phyloP scores from a whole-genome alignment of 2,888 invertebrate species.

The Gandaritis pyraliata region DNA sequence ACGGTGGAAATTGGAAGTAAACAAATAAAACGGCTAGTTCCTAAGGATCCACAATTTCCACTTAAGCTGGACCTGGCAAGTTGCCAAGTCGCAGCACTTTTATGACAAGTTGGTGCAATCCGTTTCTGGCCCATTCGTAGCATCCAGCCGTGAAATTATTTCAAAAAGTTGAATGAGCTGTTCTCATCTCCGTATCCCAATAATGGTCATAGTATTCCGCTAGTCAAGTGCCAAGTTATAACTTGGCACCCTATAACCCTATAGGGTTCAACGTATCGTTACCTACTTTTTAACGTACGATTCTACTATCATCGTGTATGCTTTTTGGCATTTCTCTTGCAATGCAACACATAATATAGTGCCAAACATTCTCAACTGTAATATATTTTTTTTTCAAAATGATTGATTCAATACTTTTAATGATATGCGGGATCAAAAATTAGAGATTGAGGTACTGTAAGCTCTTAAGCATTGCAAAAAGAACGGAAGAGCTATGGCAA shows the following conservation, averaged over 20 bases:
- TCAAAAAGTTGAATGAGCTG: slow-evolving; percentile 43
- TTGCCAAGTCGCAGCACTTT: slow-evolving; percentile 63
- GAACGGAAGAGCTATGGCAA: too few relatives aligned
- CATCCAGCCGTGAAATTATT: slow-evolving; percentile 51
- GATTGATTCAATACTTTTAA: too few relatives aligned
- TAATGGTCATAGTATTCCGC: slow-evolving; percentile 3
- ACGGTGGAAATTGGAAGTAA: slow-evolving; percentile 19
- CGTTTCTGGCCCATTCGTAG: slow-evolving; percentile 48
- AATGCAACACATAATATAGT: not conserved
- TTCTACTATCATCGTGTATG: not conserved
- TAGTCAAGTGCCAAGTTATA: slow-evolving; percentile 20
- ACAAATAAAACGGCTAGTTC: slow-evolving; percentile 30
- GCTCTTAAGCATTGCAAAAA: too few relatives aligned
- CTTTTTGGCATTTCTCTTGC: not conserved
- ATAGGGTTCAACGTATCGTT: slow-evolving; percentile 14
- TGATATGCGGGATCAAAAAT: too few relatives aligned
- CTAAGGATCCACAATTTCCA: slow-evolving; percentile 39
- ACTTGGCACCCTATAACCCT: too few relatives aligned
- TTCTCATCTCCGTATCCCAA: slow-evolving; percentile 13
- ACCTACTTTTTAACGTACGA: not conserved
- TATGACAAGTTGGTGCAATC: slow-evolving; percentile 60
- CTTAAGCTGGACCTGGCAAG: slow-evolving; percentile 52
- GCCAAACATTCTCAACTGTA: slow-evolving; percentile 11
- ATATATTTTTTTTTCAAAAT: too few relatives aligned
- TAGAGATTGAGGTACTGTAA: too few relatives aligned